Conservation (phyloP, 2,113 vertebrate species). For the Verasper variegatus region DNA sequence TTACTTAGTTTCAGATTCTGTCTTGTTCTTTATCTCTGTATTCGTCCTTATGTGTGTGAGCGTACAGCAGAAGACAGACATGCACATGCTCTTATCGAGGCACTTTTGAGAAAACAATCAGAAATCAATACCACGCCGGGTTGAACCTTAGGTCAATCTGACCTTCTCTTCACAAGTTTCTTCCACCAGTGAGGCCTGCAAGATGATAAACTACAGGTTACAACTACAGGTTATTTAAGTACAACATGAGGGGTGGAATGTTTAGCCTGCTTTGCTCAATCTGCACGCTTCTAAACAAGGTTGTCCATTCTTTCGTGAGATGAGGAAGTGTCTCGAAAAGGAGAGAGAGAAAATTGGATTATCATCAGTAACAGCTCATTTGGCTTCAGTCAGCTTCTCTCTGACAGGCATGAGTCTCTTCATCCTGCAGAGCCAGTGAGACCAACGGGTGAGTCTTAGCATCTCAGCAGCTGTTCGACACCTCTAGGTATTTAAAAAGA, state of each 20-base stretch:
- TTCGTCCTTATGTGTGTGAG: neutral
- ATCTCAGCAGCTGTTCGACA: neutral
- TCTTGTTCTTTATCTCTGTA: neutral
- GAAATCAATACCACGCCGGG: constrained; percentile 42
- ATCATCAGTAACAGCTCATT: constrained; percentile 27
- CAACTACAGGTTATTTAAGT: constrained; percentile 7
- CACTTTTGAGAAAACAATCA: constrained; percentile 38
- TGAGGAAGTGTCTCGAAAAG: constrained; percentile 20
- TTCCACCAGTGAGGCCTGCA: neutral
- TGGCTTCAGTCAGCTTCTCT: constrained; percentile 13
- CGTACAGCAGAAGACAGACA: neutral
- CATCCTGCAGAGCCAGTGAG: neutral
- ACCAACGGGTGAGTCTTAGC: neutral
- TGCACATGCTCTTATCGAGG: neutral
- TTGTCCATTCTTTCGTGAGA: constrained; percentile 20
- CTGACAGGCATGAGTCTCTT: constrained; percentile 2
- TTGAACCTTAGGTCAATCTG: constrained; percentile 41
- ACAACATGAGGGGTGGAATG: neutral
- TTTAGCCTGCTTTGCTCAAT: neutral
- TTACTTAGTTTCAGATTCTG: neutral
- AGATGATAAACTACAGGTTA: constrained; percentile 38
- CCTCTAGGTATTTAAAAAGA: neutral
- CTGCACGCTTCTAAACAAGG: constrained; percentile 26
- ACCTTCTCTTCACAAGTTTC: constrained; percentile 26
- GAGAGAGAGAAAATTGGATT: constrained; percentile 8